Evolutionary conservation across 2,113 vertebrate genomes (phyloP), one percentile per base, ranked within the genome.

Genomic region (Mus spicilegus): DNA sequence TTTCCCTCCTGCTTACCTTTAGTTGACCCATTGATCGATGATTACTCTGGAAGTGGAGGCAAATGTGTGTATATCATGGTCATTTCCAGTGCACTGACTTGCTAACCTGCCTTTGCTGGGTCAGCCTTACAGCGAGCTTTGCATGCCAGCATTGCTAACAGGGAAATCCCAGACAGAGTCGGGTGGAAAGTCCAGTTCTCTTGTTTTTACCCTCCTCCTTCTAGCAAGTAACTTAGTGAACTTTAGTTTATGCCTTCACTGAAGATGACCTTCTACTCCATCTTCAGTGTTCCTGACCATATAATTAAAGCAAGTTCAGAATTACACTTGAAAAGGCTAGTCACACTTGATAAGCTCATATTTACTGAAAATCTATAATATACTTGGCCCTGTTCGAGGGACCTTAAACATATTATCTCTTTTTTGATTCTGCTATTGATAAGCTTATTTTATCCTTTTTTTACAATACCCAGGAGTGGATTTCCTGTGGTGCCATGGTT

Each of bases 1-100:
- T 99, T 99, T 98, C 98, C 98, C 98, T 99, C 98, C 99, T 99
- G 98, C 99, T 98, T 99, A 98, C 98, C 98, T 99, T 98, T 99
- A 99, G 99, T 99, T 98, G 99, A 99, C 98, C 99, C 99, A 98
- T 98, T 99, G 99, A 99, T 99, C 95, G 99, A 99, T 99, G 99
- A 99, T 99, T 99, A 98, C 99, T 99, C 99, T 98, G 99, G 99
- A 99, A 99, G 98, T 99, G 99, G 99, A 99, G 98, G 98, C 99
- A 99, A 99, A 99, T 99, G 99, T 99, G 99, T 99, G 99, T 99
- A 99, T 99, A 98, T 98, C 98, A 97, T 98, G 96, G 84, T 93
- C 86, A 54, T 97, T 98, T 97, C 98, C 97, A 95, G 97, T 93
- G 97, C 95, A 95, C 97, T 98, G 98, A 97, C 96, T 82, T 98